Percentiles rank a stretch among this genome's conserved stretches.
Conservation (phyloP, 1,140 invertebrate species). For the Pristionchus pacificus region DNA sequence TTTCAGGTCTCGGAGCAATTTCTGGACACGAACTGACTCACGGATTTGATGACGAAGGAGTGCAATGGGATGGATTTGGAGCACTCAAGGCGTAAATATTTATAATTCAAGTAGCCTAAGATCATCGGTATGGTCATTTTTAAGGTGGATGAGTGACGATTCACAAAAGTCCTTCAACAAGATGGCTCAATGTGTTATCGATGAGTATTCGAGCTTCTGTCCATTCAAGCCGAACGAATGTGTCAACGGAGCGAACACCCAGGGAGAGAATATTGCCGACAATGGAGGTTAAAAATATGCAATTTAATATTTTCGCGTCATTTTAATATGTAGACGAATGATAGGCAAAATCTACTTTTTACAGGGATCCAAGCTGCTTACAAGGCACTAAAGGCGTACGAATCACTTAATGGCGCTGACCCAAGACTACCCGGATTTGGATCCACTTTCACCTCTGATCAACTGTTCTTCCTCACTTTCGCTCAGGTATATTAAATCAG, state of each 20-base stretch:
- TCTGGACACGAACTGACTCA: conserved; percentile 65
- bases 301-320: no score
- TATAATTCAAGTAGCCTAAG: no score
- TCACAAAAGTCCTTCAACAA: conserved; percentile 60
- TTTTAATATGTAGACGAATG: no score
- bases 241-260: conserved; percentile 61
- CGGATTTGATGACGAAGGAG: conserved; percentile 60
- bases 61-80: conserved; percentile 83
- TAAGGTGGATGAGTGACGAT: conserved; percentile 72
- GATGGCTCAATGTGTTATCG: conserved; percentile 77
- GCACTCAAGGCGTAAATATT: conserved; percentile 64
- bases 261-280: no score
- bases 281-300: conserved; percentile 63
- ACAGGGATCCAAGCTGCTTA: no score
- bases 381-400: no score
- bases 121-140: not conserved
- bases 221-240: conserved; percentile 65
- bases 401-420: no score
- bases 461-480: conserved; percentile 43
- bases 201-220: conserved; percentile 76
- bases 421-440: no score
- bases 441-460: no score
- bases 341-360: no score
- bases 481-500: conserved; percentile 16
- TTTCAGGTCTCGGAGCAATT: conserved; percentile 64